These are phyloP conservation scores for Ctenopoma kingsleyae DNA, from an alignment of 2,797 vertebrate species.

Conservation along the genomic window DNA sequence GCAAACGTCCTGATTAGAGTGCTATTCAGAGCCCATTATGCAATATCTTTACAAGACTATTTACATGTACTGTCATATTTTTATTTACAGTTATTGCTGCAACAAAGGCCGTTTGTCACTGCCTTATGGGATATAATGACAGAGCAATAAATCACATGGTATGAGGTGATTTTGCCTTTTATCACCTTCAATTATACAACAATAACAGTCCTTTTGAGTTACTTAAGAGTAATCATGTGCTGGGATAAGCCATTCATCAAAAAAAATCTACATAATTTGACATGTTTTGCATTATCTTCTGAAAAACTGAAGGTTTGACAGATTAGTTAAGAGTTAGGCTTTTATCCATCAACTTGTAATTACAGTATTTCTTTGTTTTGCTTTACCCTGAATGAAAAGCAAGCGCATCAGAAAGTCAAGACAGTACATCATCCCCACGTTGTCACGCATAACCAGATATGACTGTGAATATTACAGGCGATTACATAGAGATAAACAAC, in stretches of 20 bases:
- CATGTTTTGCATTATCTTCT: constrained; percentile 9
- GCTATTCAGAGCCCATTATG: constrained; percentile 57
- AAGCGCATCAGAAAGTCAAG: constrained; percentile 22
- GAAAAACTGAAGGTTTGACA: constrained; percentile 37
- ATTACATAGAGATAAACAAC: constrained; percentile 43
- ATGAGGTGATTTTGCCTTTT: constrained; percentile 25
- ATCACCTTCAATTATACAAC: constrained; percentile 23
- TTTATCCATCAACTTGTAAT: constrained; percentile 39
- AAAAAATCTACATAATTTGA: constrained; percentile 13
- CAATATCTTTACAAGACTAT: constrained; percentile 68
- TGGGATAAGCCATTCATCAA: constrained; percentile 35
- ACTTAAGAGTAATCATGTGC: constrained; percentile 21
- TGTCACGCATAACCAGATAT: constrained; percentile 25
- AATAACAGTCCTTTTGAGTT: constrained; percentile 34
- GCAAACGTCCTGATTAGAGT: constrained; percentile 50
- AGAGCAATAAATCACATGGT: constrained; percentile 49
- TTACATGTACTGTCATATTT: constrained; percentile 60
- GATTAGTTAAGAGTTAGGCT: constrained; percentile 32
- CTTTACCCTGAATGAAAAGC: constrained; percentile 25
- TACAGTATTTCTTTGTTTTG: constrained; percentile 21
- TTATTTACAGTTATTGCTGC: constrained; percentile 78
- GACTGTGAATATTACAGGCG: constrained; percentile 47
- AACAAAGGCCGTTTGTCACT: constrained; percentile 54
- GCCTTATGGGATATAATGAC: constrained; percentile 42
- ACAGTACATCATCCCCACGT: constrained; percentile 8